phyloP scores from a whole-genome alignment of 2,113 vertebrate species.

The Sterrhoptilus dennistouni region DNA sequence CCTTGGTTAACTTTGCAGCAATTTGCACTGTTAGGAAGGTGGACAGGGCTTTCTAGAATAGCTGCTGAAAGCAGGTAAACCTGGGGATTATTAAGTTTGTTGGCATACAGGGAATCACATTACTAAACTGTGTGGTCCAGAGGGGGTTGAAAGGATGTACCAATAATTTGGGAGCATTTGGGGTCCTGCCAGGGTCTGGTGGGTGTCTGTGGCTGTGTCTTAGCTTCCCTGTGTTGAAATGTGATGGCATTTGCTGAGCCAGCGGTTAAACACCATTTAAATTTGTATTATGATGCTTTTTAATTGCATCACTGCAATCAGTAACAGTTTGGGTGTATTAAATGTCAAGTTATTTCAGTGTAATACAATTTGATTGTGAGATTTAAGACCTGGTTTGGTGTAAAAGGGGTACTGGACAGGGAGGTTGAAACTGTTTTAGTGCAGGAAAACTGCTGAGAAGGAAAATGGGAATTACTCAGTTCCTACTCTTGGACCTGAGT shows the following conservation, averaged over 20 bases:
- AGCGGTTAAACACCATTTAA: not conserved
- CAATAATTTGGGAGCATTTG: not conserved
- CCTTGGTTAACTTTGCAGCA: not conserved
- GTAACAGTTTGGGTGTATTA: not conserved
- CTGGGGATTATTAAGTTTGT: not conserved
- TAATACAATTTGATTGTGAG: not conserved
- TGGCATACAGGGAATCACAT: not conserved
- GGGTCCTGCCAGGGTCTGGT: not conserved
- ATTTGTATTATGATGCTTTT: not conserved
- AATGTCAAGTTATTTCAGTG: not conserved
- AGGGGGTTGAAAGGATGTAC: fast-evolving
- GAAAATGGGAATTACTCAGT: not conserved
- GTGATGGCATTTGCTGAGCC: not conserved
- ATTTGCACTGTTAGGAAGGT: too few species aligned
- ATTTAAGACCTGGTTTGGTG: not conserved
- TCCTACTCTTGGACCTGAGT: not conserved
- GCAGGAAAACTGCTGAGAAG: not conserved
- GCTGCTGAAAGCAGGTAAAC: not conserved
- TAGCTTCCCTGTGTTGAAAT: not conserved
- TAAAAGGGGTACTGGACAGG: not conserved
- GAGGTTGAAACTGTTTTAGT: not conserved
- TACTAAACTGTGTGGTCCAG: not conserved
- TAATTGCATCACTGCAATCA: fast-evolving
- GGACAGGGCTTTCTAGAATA: not conserved
- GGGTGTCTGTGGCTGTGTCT: not conserved